Conservation (phyloP, 2,888 invertebrate species). For the Polyploca ridens region DNA sequence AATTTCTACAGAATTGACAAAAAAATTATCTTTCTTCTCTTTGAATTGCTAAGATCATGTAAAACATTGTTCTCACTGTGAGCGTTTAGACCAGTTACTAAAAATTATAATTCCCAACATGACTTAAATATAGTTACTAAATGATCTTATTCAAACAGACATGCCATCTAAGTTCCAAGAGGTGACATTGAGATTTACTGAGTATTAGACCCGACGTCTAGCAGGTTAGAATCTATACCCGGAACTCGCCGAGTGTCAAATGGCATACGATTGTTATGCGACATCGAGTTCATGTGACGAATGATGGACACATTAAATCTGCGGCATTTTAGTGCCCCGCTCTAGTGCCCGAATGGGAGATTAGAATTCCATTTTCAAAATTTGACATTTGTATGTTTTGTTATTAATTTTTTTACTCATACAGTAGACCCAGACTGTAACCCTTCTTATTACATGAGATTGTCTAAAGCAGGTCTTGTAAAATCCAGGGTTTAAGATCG, state of each 20-base stretch:
- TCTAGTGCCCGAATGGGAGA: conserved; percentile 11
- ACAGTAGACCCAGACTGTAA: too few relatives aligned
- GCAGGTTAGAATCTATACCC: conserved; percentile 64
- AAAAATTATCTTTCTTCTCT: too few relatives aligned
- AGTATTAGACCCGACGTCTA: conserved; percentile 56
- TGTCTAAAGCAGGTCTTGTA: too few relatives aligned
- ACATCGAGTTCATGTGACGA: conserved; percentile 25
- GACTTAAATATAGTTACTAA: conserved; percentile 12
- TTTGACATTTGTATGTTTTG: neutral
- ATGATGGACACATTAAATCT: conserved; percentile 17
- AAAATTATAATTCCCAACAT: neutral
- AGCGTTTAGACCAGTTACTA: neutral
- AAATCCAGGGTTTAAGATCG: too few relatives aligned
- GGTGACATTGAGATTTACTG: conserved; percentile 42
- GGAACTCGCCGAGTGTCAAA: conserved; percentile 59
- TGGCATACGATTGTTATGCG: conserved; percentile 42
- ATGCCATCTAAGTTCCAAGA: conserved; percentile 22
- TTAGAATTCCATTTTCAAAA: conserved; percentile 1
- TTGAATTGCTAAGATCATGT: too few relatives aligned
- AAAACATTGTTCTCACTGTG: too few relatives aligned
- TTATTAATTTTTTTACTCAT: neutral
- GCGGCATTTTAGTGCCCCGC: conserved; percentile 26
- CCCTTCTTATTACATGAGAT: too few relatives aligned
- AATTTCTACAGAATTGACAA: too few relatives aligned
- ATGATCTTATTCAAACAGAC: conserved; percentile 20